A percentile compares a stretch with the other conserved stretches of the same genome.
Conservation (phyloP, 2,797 vertebrate species). For the Falco peregrinus region DNA sequence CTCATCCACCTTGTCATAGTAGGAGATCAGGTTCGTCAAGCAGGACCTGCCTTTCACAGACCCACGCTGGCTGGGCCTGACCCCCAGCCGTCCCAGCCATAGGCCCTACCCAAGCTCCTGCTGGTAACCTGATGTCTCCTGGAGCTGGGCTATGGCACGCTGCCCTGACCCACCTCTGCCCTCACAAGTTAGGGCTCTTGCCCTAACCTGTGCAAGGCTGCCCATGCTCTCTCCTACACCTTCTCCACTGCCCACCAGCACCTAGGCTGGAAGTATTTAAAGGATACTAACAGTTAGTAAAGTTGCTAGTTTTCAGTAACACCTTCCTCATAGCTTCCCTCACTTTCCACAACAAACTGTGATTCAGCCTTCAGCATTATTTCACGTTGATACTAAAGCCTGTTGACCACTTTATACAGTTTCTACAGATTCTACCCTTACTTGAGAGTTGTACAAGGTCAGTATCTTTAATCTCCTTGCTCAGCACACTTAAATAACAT, state of each 20-base stretch:
- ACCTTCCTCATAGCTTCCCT: background rate
- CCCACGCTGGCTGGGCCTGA: too few relatives aligned
- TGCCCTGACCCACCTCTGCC: background rate
- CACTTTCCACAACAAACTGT: background rate
- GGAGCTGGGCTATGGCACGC: fast-evolving
- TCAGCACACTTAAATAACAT: background rate
- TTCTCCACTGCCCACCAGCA: background rate
- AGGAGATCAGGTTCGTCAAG: too few relatives aligned
- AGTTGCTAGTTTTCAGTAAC: background rate
- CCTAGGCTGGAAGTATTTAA: background rate
- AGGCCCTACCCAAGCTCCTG: background rate
- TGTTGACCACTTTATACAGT: background rate
- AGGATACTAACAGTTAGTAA: background rate
- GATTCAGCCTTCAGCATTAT: background rate
- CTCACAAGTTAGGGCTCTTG: background rate
- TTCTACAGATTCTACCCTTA: background rate
- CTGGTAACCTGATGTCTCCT: background rate
- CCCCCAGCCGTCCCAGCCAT: background rate
- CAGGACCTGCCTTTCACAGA: too few relatives aligned
- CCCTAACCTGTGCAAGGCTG: background rate
- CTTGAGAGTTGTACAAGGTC: background rate
- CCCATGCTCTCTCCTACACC: background rate
- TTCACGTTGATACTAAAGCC: background rate
- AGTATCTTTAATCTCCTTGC: background rate
- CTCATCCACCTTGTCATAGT: too few relatives aligned